Percentiles rank a stretch among this genome's conserved stretches.
Evolutionary conservation across 2,888 invertebrate genomes (phyloP).

Genomic region (Plagodis dolabraria): DNA sequence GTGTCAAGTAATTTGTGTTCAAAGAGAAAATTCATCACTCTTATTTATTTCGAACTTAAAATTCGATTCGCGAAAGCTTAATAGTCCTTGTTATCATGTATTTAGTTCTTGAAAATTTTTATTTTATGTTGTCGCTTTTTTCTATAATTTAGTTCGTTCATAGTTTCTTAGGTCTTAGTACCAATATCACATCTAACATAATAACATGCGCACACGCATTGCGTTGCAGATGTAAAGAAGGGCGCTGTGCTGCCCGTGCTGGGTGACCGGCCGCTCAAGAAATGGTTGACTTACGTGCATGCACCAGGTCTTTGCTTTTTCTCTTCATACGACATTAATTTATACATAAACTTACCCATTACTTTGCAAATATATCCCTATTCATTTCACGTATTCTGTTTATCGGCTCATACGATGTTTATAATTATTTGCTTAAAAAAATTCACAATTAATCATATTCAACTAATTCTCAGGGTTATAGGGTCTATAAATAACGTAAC

Average conservation of each 20-base stretch:
- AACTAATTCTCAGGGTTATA: slow-evolving; percentile 5
- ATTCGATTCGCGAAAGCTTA: too few relatives aligned
- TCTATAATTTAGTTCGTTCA: too few relatives aligned
- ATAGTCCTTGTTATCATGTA: too few relatives aligned
- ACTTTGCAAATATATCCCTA: not conserved
- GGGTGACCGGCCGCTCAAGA: slow-evolving; percentile 77
- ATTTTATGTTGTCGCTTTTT: too few relatives aligned
- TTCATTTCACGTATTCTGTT: slow-evolving; percentile 8
- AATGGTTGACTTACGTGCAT: slow-evolving; percentile 84
- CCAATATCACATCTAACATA: slow-evolving; percentile 36
- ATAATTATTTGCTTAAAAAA: slow-evolving; percentile 13
- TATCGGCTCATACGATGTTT: slow-evolving; percentile 6
- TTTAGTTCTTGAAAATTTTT: too few relatives aligned
- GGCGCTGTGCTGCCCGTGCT: slow-evolving; percentile 73
- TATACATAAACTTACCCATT: slow-evolving; percentile 12
- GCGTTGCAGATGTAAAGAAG: slow-evolving; percentile 78
- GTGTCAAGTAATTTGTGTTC: too few relatives aligned
- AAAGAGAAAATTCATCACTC: too few relatives aligned
- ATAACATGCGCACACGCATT: slow-evolving; percentile 54
- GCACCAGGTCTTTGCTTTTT: slow-evolving; percentile 81
- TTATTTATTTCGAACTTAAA: too few relatives aligned
- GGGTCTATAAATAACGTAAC: not conserved
- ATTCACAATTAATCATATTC: not conserved
- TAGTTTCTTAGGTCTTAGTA: too few relatives aligned
- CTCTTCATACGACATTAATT: slow-evolving; percentile 53